Evolutionary conservation across 2,113 vertebrate species (phyloP).

Genomic region (crab-eating macaque (Macaca fascicularis)): T2T-MFA8v1.1 NC_088394.1:16681501-16682000

Average conservation of each 20-base stretch:
- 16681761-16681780: background rate
- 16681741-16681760: background rate
- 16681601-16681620: background rate
- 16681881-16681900: background rate
- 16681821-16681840: background rate
- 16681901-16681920: background rate
- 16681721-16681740: background rate
- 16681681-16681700: background rate
- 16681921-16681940: background rate
- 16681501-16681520: background rate
- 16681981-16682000: background rate
- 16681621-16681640: background rate
- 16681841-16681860: background rate
- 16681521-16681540: constrained; percentile 31
- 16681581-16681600: constrained; percentile 9
- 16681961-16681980: background rate
- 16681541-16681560: constrained; percentile 16
- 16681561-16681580: background rate
- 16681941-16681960: background rate
- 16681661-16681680: background rate
- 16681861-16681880: background rate
- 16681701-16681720: background rate
- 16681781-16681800: background rate
- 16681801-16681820: background rate
- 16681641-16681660: background rate